Evolutionary conservation across 2,113 vertebrate genomes (phyloP).

Genomic region (Prolemur simus): DNA sequence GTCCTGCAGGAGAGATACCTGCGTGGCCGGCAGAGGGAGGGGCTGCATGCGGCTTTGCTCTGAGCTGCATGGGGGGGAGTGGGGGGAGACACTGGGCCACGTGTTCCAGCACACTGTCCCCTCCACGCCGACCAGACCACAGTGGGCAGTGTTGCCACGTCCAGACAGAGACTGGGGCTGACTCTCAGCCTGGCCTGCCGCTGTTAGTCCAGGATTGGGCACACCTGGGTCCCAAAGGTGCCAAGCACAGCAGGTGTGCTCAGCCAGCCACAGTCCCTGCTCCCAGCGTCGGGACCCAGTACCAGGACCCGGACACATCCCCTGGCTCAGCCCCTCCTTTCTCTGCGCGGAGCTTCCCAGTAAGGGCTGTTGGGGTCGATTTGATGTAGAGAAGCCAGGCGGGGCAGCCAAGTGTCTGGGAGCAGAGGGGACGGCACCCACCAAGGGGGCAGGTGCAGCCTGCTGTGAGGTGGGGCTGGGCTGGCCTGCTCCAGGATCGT

Average conservation of each 20-base stretch:
- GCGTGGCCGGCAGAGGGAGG: neutral
- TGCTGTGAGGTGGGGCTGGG: neutral
- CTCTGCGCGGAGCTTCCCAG: neutral
- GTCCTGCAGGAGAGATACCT: fast-evolving
- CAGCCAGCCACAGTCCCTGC: neutral
- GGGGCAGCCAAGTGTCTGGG: neutral
- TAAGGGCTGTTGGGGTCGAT: neutral
- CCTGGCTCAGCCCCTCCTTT: neutral
- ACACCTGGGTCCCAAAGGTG: neutral
- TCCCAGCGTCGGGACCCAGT: no score
- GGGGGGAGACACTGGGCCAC: neutral
- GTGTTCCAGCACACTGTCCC: no score
- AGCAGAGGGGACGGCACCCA: fast-evolving
- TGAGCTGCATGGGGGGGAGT: neutral
- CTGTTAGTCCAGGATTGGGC: neutral
- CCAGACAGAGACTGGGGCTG: neutral
- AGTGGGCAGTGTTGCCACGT: fast-evolving
- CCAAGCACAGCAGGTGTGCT: no score
- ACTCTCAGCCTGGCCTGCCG: neutral
- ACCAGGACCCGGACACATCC: neutral
- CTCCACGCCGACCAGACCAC: neutral
- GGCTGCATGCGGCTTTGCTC: neutral
- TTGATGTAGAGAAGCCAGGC: neutral
- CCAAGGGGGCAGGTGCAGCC: neutral
- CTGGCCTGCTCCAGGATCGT: neutral